Conservation (phyloP, 2,797 vertebrate species). For the Poecilia wingei region DNA sequence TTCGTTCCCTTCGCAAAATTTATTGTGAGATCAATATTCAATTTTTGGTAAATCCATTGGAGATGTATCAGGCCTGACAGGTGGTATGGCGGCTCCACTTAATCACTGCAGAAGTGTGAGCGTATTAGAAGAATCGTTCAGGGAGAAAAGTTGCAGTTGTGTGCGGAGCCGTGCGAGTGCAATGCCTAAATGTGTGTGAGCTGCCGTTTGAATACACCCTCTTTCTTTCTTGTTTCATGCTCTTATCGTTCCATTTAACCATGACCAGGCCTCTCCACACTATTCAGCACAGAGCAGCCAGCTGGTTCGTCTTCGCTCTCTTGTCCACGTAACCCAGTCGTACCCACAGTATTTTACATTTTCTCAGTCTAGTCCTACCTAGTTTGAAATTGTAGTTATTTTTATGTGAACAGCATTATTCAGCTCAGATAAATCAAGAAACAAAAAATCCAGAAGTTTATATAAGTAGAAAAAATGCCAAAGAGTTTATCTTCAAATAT, state of each 20-base stretch:
- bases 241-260: constrained; percentile 10
- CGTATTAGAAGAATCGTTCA: constrained; percentile 37
- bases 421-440: neutral
- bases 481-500: neutral
- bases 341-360: neutral
- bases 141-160: constrained; percentile 26
- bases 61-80: constrained; percentile 70
- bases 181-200: constrained; percentile 24
- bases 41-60: constrained; percentile 65
- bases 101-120: constrained; percentile 56
- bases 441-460: neutral
- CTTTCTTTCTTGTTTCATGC: constrained; percentile 10
- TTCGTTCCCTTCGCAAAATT: constrained; percentile 44
- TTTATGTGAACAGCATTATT: neutral
- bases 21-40: constrained; percentile 74
- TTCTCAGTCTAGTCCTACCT: neutral
- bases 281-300: neutral
- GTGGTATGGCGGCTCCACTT: constrained; percentile 43
- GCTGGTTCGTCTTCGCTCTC: neutral
- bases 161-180: constrained; percentile 25
- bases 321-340: neutral
- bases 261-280: constrained; percentile 12
- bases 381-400: neutral
- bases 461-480: neutral
- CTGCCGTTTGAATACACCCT: constrained; percentile 1